Conservation (phyloP, 2,113 vertebrate genomes). For the Myodes glareolus region DNA sequence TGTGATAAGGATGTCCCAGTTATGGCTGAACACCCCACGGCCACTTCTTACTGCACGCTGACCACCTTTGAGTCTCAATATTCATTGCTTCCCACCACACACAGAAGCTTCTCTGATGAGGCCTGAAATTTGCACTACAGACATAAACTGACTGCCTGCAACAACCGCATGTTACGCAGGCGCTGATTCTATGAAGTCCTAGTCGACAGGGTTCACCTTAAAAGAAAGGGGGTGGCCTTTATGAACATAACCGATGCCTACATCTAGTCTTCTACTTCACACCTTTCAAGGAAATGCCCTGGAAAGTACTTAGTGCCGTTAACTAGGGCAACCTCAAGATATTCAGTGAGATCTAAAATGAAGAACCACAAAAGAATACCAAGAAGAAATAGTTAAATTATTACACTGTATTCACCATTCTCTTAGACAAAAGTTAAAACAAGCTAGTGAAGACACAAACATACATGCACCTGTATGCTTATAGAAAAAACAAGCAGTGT, state of each 20-base stretch:
- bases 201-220: background rate
- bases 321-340: constrained; percentile 32
- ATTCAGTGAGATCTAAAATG: background rate
- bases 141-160: background rate
- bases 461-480: background rate
- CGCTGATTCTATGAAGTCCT: background rate
- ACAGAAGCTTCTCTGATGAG: background rate
- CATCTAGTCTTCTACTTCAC: constrained; percentile 51
- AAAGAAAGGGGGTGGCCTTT: constrained; percentile 13
- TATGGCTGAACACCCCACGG: background rate
- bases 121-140: background rate
- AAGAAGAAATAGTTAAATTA: background rate
- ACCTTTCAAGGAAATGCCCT: constrained; percentile 47
- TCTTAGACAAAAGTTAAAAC: background rate
- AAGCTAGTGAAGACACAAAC: background rate
- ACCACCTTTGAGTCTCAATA: background rate
- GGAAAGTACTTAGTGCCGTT: constrained; percentile 14
- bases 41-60: background rate
- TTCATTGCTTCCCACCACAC: background rate
- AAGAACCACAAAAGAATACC: background rate
- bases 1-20: background rate
- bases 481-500: background rate
- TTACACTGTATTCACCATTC: background rate
- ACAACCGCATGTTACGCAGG: background rate
- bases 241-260: background rate